Base-by-base conservation (phyloP, 2,888 invertebrate genomes). In the Chesias legatella region DNA sequence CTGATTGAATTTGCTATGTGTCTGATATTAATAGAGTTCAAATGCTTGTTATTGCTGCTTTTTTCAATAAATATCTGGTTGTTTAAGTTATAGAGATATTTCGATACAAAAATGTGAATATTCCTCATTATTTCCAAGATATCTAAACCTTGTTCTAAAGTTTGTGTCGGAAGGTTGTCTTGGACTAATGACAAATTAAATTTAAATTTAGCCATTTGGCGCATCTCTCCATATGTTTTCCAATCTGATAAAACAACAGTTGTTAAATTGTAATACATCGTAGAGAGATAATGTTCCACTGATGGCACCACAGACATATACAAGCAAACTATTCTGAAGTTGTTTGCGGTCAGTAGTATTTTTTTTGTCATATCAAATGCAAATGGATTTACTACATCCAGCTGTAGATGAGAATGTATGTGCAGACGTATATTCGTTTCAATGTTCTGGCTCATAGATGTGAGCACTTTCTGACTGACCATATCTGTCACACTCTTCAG, bases 141-240 rank as follows among this genome's bases (percentile, higher is more conserved):
- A 88, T 99, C 99, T 39, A 98, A 89, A 7, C 99, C 98, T 84
- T 99, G 98, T 73, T 99, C 98, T 39, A 99, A 88, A 0, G 98
- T 98, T 77, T 99, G 98, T 59, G 97, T 97, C 0, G 99, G 99
- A 32, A 99, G 89, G 77, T 97, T 94, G 68, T 98, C 96, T 67
- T 98, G 95, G n/a, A 96, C 92, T 0, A 96, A 94, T 9, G 90
- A 89, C 21, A 98, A 80, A 44, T 92, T 91, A 60, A 96, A 93
- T 72, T 97, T 96, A 58, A 95, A 92, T 63, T 90, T 90, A 0
- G 98, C 99, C 75, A 99, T 90, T 69, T 95, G 94, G 45, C 98
- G 91, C 99, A 99, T 99, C 82, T 97, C 96, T 9, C 96, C 94
- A 72, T 99, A 99, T 0, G 97, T 98, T 76, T 94, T 95, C 97